Percentiles rank a stretch among this genome's conserved stretches.
Evolutionary conservation across 2,797 vertebrate species (phyloP).

Genomic region (Myotis daubentonii): DNA sequence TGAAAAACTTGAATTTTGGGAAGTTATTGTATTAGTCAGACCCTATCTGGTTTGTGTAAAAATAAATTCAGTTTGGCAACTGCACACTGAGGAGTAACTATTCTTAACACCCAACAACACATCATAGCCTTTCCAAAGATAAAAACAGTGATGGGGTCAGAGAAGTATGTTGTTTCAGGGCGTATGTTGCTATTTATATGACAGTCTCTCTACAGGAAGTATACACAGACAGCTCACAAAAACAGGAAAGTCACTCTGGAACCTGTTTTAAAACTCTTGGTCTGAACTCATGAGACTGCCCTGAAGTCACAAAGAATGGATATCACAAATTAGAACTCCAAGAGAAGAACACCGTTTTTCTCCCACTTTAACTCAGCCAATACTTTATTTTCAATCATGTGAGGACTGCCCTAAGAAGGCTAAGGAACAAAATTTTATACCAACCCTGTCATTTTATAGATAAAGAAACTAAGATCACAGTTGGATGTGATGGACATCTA

Average conservation of each 20-base stretch:
- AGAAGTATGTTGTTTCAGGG: slow-evolving; percentile 66
- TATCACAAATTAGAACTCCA: slow-evolving; percentile 51
- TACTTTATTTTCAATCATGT: neutral
- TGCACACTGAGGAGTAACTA: slow-evolving; percentile 28
- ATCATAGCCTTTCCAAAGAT: slow-evolving; percentile 67
- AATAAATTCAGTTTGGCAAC: slow-evolving; percentile 57
- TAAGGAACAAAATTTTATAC: neutral
- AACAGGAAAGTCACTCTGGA: slow-evolving; percentile 75
- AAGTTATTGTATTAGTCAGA: slow-evolving; percentile 40
- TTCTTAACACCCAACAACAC: slow-evolving; percentile 64
- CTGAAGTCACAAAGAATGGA: neutral
- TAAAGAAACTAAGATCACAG: neutral
- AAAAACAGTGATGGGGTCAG: slow-evolving; percentile 62
- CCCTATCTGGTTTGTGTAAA: slow-evolving; percentile 58
- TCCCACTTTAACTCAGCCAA: neutral
- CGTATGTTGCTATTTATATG: slow-evolving; percentile 67
- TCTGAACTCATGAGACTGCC: slow-evolving; percentile 42
- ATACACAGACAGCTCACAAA: slow-evolving; percentile 69
- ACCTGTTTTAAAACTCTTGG: slow-evolving; percentile 60
- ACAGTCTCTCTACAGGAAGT: slow-evolving; percentile 64
- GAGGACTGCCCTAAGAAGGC: neutral
- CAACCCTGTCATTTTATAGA: slow-evolving; percentile 2
- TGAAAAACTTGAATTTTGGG: slow-evolving; percentile 22
- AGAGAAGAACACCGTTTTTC: slow-evolving; percentile 4
- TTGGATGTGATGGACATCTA: neutral